A percentile compares a stretch with the other conserved stretches of the same genome.
Conservation (phyloP, 2,888 invertebrate genomes). For the Torymus auratus region DNA sequence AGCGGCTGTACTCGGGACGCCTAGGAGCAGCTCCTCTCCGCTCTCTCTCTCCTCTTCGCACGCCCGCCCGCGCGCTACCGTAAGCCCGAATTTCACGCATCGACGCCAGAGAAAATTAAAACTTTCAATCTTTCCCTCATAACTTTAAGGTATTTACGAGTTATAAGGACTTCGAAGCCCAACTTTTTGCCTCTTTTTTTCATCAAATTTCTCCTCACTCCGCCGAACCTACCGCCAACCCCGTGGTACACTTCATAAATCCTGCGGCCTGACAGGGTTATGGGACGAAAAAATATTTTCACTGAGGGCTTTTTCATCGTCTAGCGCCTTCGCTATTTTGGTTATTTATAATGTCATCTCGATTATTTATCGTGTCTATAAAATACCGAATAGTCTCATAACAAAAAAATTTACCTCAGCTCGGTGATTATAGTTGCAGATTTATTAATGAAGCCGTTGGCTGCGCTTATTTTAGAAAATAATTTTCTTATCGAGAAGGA, state of each 20-base stretch:
- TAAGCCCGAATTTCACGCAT: constrained; percentile 55
- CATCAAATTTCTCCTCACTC: constrained; percentile 24
- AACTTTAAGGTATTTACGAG: constrained; percentile 45
- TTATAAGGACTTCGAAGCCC: constrained; percentile 12
- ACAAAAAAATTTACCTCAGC: too few relatives aligned
- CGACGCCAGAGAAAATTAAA: constrained; percentile 55
- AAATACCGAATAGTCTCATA: background rate
- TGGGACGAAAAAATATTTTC: constrained; percentile 52
- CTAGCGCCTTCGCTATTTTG: constrained; percentile 7
- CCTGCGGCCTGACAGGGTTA: constrained; percentile 5
- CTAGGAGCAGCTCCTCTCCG: constrained; percentile 21
- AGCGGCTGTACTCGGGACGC: constrained; percentile 56
- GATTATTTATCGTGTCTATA: constrained; percentile 27
- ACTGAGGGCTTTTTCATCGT: constrained; percentile 16
- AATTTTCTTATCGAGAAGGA: too few relatives aligned
- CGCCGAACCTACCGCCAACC: background rate
- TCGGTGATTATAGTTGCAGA: too few relatives aligned
- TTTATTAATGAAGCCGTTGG: too few relatives aligned
- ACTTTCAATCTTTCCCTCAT: constrained; percentile 49
- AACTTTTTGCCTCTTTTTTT: constrained; percentile 2
- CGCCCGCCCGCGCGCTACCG: background rate
- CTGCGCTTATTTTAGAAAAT: too few relatives aligned
- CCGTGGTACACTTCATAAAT: constrained; percentile 43
- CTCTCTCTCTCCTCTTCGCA: background rate
- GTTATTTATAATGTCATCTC: constrained; percentile 33